Conservation (phyloP, 2,888 invertebrate genomes). For the Listrodromus nycthemerus region DNA sequence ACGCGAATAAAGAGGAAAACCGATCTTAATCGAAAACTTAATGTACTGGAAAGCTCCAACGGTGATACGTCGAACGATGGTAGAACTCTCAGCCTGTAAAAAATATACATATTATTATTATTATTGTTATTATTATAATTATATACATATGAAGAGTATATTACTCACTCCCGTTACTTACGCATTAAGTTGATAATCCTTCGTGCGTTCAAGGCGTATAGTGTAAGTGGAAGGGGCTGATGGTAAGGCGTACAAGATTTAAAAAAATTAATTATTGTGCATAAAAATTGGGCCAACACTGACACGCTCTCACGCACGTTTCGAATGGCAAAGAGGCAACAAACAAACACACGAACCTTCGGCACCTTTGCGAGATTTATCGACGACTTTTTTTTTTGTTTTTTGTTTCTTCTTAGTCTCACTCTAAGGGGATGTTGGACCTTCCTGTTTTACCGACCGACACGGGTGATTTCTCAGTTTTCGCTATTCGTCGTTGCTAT, state of each 20-base stretch:
- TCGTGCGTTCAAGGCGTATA: slow-evolving; percentile 70
- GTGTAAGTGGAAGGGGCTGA: slow-evolving; percentile 72
- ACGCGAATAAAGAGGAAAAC: not conserved
- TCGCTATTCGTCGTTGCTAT: too few species aligned
- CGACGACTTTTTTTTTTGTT: slow-evolving; percentile 28
- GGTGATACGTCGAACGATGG: slow-evolving; percentile 56
- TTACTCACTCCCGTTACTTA: slow-evolving; percentile 67
- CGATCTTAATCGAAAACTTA: slow-evolving; percentile 11
- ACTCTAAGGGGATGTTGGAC: too few species aligned
- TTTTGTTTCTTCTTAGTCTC: not conserved
- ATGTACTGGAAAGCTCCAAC: slow-evolving; percentile 5
- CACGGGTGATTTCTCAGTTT: too few species aligned
- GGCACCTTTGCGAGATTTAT: slow-evolving; percentile 49
- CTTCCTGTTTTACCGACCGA: too few species aligned
- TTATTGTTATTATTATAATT: too few species aligned
- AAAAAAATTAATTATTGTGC: slow-evolving; percentile 70
- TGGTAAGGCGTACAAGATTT: slow-evolving; percentile 64
- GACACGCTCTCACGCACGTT: slow-evolving; percentile 12
- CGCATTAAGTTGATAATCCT: slow-evolving; percentile 69
- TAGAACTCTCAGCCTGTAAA: slow-evolving; percentile 63
- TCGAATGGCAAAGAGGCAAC: not conserved
- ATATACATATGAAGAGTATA: slow-evolving; percentile 57
- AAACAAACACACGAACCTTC: slow-evolving; percentile 7
- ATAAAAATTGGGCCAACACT: slow-evolving; percentile 68
- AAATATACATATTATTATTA: slow-evolving; percentile 63